A percentile compares a stretch with the other conserved stretches of the same genome.
Conservation (phyloP, 2,113 vertebrate species). For the Origma solitaria region DNA sequence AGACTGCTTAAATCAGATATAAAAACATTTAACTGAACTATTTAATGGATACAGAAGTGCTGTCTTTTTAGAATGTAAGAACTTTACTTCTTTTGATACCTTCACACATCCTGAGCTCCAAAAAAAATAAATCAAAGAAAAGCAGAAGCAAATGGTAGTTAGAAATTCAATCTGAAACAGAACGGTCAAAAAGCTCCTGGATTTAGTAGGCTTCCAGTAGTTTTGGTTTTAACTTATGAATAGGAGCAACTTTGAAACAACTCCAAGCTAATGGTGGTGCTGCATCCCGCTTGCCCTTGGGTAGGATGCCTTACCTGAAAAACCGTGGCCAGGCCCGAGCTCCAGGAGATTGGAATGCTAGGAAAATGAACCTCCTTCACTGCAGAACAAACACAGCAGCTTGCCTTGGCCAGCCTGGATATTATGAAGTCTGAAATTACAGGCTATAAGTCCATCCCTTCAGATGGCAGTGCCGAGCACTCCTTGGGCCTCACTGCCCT, state of each 20-base stretch:
- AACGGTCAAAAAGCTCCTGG: neutral
- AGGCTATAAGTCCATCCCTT: neutral
- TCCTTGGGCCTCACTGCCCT: neutral
- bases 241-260: neutral
- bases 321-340: neutral
- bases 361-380: neutral
- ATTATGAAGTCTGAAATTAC: neutral
- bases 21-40: neutral
- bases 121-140: neutral
- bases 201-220: neutral
- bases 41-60: neutral
- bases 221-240: neutral
- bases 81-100: neutral
- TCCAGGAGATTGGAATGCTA: neutral
- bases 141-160: neutral
- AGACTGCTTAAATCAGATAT: neutral
- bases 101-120: neutral
- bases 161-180: neutral
- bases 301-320: neutral
- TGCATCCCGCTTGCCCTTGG: fast-evolving
- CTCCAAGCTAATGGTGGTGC: fast-evolving
- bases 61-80: neutral
- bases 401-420: neutral
- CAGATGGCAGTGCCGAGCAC: neutral
- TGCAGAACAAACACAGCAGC: neutral